Base-by-base conservation (phyloP, 2,113 vertebrate species). In the Aspiorhynchus laticeps region DNA sequence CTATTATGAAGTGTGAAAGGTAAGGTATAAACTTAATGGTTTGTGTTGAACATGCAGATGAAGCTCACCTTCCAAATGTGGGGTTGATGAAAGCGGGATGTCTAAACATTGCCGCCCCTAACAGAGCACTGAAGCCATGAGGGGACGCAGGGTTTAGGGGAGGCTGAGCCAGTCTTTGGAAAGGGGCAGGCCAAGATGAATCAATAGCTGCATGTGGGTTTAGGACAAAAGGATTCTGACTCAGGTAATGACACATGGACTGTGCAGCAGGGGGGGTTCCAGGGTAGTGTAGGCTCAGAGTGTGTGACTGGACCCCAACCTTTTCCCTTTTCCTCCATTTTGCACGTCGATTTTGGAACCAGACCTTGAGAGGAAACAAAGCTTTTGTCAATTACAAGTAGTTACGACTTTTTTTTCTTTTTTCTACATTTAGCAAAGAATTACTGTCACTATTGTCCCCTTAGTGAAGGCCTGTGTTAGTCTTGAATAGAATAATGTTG, bases 271-370 rank as follows among this genome's bases (percentile, higher is more conserved):
- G 94, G 43, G 96, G 91, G 19, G 95, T 95, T 88, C 96, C 95
- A 0, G 96, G 94, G 89, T 96, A 97, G 84, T 95, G 95, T 91
- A 96, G 91, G 84, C 95, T 95, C 33, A 95, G 95, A 36, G 94
- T 94, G 81, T 96, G 95, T 81, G 93, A 93, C 89, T 95, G 96
- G 78, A 95, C 95, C 73, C 96, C 96, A 28, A 95, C 96, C 91
- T 97, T 97, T 91, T 97, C 96, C 89, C 96, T 92, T 93, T 97
- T 97, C 91, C 96, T 95, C 96, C 96, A 97, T 91, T 97, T 97
- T 86, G 96, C 96, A 91, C 96, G 94, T 65, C 96, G 96, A 94
- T 97, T 97, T 93, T 97, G 96, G 92, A 97, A 97, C 96, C 96
- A 97, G 82, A 97, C 96, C 96, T 97, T 87, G 90, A 88, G 87